Base-by-base conservation (phyloP, 2,797 vertebrate species). In the Coendou prehensilis region DNA sequence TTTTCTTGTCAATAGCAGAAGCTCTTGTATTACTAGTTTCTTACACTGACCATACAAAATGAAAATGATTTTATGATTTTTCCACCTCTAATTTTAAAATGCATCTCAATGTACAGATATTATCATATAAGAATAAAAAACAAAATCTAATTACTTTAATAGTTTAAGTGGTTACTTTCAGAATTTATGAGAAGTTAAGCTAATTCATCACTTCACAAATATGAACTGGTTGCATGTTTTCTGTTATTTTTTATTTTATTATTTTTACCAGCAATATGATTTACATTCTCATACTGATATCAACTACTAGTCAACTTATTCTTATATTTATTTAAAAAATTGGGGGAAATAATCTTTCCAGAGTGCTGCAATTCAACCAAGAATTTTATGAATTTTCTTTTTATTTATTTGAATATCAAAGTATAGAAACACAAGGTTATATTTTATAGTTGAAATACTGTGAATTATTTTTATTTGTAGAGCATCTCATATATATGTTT, bases 261-360 rank as follows among this genome's bases (percentile, higher is more conserved):
- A 79, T 96, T 37, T 52, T 56, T 96, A 73, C 56, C 95, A 82
- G 9, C 11, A 95, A 97, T 81, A 45, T 1, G 26, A 8, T 64
- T 88, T 75, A 18, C 41, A 93, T 95, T 98, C 61, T 91, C 71
- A 97, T 96, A 59, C 18, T 63, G 18, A 18, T 69, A 84, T 97
- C 97, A 98, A 61, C 84, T 95, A 54, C 80, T 96, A 79, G 79
- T 97, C 91, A 97, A 94, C 64, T 57, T 97, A 79, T 95, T n/a
- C 61, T 96, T 91, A 96, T 57, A 15, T 85, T 76, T 93, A 50
- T 63, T 96, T 96, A 33, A 37, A 61, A 61, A 88, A 52, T 93
- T 83, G 92, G 54, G 9, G 2, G 63, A 87, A 78, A 54, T 15
- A 97, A 78, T 33, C 45, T 93, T 64, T 83, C 95, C 0, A 93